phyloP scores from a whole-genome alignment of 2,113 vertebrate species.

The Dryoscopus gambensis region DNA sequence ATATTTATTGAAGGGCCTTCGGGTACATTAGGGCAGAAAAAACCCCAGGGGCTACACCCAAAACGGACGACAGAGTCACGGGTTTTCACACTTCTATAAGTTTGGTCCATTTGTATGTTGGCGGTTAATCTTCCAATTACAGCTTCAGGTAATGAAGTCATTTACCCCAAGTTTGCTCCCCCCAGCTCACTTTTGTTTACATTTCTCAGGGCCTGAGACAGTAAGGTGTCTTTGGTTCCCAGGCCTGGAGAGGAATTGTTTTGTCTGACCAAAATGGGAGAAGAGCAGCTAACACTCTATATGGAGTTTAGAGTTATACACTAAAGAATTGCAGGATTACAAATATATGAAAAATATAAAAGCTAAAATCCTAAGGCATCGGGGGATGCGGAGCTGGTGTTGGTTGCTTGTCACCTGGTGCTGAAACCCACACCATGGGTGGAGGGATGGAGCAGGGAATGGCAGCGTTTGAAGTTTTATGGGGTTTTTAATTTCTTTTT shows the following conservation, averaged over 20 bases:
- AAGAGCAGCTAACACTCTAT: background rate
- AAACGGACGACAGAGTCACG: background rate
- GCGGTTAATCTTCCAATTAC: background rate
- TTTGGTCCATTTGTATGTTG: background rate
- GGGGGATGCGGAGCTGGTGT: background rate
- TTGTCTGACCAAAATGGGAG: background rate
- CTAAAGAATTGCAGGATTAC: background rate
- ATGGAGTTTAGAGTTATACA: background rate
- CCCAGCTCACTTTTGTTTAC: background rate
- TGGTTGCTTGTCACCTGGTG: background rate
- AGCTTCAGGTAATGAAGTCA: background rate
- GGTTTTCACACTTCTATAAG: background rate
- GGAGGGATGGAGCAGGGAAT: background rate
- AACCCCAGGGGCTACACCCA: background rate
- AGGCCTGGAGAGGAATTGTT: background rate
- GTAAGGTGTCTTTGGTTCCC: background rate
- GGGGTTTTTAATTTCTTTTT: background rate
- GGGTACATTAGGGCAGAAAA: background rate
- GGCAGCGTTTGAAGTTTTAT: background rate
- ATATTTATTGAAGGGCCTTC: background rate
- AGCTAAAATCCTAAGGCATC: background rate
- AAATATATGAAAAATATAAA: too few species aligned
- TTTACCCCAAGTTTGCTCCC: background rate
- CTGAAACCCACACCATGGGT: fast-evolving
- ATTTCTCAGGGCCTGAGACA: background rate